Conservation (phyloP, 2,888 invertebrate genomes). For the Tetrapedia diversipes region DNA sequence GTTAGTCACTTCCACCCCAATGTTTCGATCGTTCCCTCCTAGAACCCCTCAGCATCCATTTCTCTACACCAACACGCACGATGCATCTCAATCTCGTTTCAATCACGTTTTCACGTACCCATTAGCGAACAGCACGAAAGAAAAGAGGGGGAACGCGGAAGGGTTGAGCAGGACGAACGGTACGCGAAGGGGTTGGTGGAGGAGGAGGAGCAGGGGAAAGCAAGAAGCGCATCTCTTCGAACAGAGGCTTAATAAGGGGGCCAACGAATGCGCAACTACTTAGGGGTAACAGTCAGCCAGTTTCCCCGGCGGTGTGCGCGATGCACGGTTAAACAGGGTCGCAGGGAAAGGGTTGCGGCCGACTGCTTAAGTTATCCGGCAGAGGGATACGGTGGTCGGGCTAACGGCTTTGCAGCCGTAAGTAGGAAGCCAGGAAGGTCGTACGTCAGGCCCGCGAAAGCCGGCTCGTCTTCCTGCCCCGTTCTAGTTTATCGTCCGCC, state of each 20-base stretch:
- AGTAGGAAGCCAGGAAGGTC: slow-evolving; percentile 70
- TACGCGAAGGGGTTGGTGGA: neutral
- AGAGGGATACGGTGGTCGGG: slow-evolving; percentile 59
- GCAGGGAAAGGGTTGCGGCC: slow-evolving; percentile 40
- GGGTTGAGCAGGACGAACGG: too few species aligned
- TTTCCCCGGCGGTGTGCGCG: slow-evolving; percentile 24
- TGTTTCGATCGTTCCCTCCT: too few species aligned
- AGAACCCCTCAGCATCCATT: too few species aligned
- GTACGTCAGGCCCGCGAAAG: slow-evolving; percentile 68
- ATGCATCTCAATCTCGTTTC: slow-evolving; percentile 62
- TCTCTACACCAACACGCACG: too few species aligned
- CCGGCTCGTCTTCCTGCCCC: slow-evolving; percentile 69
- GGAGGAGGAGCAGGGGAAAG: slow-evolving; percentile 21
- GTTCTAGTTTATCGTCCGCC: slow-evolving; percentile 68
- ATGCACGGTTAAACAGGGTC: slow-evolving; percentile 43
- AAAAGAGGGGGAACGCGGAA: too few species aligned
- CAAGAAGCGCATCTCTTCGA: slow-evolving; percentile 57
- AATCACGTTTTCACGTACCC: slow-evolving; percentile 62
- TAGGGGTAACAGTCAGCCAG: slow-evolving; percentile 39
- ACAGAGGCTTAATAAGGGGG: slow-evolving; percentile 72
- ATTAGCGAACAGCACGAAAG: slow-evolving; percentile 21
- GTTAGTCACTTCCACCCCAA: too few species aligned
- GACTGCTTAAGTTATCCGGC: slow-evolving; percentile 66
- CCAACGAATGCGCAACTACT: slow-evolving; percentile 67
- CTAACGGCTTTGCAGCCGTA: slow-evolving; percentile 64